Conservation (phyloP, 2,888 invertebrate genomes). For the Calliopum simillimum region DNA sequence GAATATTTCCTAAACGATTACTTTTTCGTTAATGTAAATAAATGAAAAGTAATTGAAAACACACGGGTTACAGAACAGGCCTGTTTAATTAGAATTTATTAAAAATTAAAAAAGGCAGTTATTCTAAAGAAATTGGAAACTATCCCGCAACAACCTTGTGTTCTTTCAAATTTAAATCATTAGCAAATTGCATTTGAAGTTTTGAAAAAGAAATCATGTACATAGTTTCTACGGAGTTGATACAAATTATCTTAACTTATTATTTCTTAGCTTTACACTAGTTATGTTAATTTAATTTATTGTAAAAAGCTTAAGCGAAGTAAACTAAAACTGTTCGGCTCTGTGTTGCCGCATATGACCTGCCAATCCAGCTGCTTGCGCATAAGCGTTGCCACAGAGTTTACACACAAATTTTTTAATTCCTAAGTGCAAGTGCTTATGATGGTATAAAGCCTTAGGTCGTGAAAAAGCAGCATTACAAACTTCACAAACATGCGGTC, state of each 20-base stretch:
- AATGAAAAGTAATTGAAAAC: no score
- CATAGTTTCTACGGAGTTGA: neutral
- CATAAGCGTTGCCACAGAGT: constrained; percentile 55
- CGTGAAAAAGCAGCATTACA: constrained; percentile 55
- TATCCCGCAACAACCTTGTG: no score
- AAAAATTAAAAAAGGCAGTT: no score
- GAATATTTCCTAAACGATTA: no score
- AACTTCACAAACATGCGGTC: constrained; percentile 51
- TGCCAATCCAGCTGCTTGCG: constrained; percentile 56
- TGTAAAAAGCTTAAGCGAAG: neutral
- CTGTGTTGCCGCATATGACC: constrained; percentile 53
- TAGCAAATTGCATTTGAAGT: no score
- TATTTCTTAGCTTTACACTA: neutral
- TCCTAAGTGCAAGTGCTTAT: constrained; percentile 54
- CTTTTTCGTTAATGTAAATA: no score
- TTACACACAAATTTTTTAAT: constrained; percentile 58
- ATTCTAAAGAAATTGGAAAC: no score
- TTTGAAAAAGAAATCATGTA: no score
- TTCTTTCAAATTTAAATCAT: no score
- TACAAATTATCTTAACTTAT: neutral
- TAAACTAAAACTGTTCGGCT: neutral
- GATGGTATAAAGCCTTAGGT: constrained; percentile 53
- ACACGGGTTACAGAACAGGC: no score
- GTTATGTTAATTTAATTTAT: constrained; percentile 8
- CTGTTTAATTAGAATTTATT: no score